Conservation (phyloP, 1,140 invertebrate species). For the Gryon sp. region DNA sequence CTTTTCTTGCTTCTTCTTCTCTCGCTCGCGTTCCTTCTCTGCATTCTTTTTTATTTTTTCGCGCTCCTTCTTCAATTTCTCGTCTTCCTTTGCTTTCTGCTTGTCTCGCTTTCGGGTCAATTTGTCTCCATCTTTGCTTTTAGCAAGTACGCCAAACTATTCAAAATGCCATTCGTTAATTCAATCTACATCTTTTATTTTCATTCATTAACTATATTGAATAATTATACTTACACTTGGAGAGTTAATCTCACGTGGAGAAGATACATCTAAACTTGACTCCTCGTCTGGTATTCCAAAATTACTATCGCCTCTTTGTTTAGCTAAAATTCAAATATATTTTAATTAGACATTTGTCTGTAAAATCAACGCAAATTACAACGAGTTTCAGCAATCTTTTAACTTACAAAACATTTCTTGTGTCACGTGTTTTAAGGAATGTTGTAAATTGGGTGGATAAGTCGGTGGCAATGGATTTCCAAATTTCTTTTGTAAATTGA, state of each 20-base stretch:
- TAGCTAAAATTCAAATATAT: conserved; percentile 73
- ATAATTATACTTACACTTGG: conserved; percentile 83
- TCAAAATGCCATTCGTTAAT: background rate
- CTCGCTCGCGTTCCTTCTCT: conserved; percentile 86
- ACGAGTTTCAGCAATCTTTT: no score
- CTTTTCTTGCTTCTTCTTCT: conserved; percentile 87
- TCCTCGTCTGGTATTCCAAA: conserved; percentile 84
- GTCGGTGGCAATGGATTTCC: conserved; percentile 73
- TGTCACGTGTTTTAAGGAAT: conserved; percentile 76
- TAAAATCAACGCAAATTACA: no score
- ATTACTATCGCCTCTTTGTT: conserved; percentile 74
- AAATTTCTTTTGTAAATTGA: conserved; percentile 75
- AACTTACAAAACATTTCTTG: conserved; percentile 78
- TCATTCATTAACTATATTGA: no score
- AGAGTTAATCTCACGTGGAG: conserved; percentile 85
- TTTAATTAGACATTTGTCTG: no score
- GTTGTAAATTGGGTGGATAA: conserved; percentile 73
- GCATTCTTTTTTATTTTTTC: conserved; percentile 85
- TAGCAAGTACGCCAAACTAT: conserved; percentile 83
- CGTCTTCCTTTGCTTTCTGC: conserved; percentile 88
- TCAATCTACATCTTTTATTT: no score
- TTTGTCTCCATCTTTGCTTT: conserved; percentile 84
- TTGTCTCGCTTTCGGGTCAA: conserved; percentile 84
- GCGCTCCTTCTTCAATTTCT: conserved; percentile 89
- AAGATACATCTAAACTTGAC: conserved; percentile 84